Base-by-base conservation (phyloP, 2,113 vertebrate genomes). In the Centropristis striata region DNA sequence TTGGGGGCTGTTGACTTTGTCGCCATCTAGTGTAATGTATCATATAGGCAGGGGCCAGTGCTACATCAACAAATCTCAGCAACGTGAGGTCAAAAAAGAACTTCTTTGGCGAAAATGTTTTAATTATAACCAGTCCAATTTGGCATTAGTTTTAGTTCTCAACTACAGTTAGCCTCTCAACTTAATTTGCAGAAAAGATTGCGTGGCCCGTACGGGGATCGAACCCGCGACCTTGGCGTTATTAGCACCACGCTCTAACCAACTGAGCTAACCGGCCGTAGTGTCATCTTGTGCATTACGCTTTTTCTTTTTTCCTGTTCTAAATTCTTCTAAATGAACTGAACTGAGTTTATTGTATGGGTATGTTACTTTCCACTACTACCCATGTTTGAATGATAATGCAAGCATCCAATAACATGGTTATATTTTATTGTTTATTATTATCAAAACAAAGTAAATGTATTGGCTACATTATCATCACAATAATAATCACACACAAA, bases 191-290 rank as follows among this genome's bases (percentile, higher is more conserved):
- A n/a, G n/a, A 42, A 42, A 42, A 13, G 2, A 11, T 9, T 1
- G 2, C 41, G 12, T 42, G 11, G 90, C 92, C 93, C 61, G 88
- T 92, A 92, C 88, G 81, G 92, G 92, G 84, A 86, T 93, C 87
- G 87, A 92, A 93, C 90, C 92, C 86, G 81, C 81, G 85, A 93
- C 87, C 89, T 93, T 92, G 88, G 88, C 91, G 86, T 93, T 92
- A 92, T 93, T 94, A 92, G 91, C 92, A 94, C 90, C 91, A 92
- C 87, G 85, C 88, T 93, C 90, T 94, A 92, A 91, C 90, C 92
- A 94, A 81, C 87, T 93, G 90, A 93, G 91, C 89, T 93, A 93
- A 93, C 87, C 85, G 88, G 87, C 89, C 85, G 0, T 9, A 0
- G 0, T n/a, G n/a, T n/a, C n/a, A n/a, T n/a, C n/a, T n/a, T n/a